Base-by-base conservation (phyloP, 2,113 vertebrate species). In the Carassius gibelio region DNA sequence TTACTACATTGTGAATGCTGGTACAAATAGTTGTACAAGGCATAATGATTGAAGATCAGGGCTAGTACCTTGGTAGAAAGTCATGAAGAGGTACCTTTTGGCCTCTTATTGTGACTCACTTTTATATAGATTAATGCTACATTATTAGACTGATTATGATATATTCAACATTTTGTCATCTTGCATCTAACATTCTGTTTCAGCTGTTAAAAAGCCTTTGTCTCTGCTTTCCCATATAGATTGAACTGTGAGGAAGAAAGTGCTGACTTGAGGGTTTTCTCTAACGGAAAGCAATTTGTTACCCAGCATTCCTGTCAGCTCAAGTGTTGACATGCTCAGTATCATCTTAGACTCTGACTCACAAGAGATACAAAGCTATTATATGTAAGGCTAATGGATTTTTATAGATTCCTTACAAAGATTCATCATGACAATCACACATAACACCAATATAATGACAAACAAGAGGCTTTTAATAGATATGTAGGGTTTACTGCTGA, bases 301-400 rank as follows among this genome's bases (percentile, higher is more conserved):
- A 50, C 61, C 79, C 79, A 81, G 78, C 48, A 62, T 87, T 69
- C 81, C 57, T 17, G 59, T 83, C 15, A 50, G 75, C 55, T 62
- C 19, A 72, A 74, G 26, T 55, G 59, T 82, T 64, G 76, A 77
- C 77, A 81, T 9, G 21, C 14, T 34, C 45, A 68, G n/a, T 45
- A 61, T 74, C 52, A 78, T 78, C 26, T 34, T 36, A 77, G 75
- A 36, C 26, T 77, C 15, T 23, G 8, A 15, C 36, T n/a, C 36
- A 17, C 30, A 57, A 30, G 50, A 34, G 48, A 76, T 26, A 19
- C 26, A 77, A 77, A 34, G 50, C 50, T 38, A 30, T 38, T 78
- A 78, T 78, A 36, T 21, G 17, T 36, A 61, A 61, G 30, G 19
- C 76, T 61, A 42, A 79, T 38, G 55, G 34, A 61, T 61, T 5